Evolutionary conservation across 2,113 vertebrate genomes (phyloP), one percentile per base, ranked within the genome.

Genomic region (Neotoma lepida): DNA sequence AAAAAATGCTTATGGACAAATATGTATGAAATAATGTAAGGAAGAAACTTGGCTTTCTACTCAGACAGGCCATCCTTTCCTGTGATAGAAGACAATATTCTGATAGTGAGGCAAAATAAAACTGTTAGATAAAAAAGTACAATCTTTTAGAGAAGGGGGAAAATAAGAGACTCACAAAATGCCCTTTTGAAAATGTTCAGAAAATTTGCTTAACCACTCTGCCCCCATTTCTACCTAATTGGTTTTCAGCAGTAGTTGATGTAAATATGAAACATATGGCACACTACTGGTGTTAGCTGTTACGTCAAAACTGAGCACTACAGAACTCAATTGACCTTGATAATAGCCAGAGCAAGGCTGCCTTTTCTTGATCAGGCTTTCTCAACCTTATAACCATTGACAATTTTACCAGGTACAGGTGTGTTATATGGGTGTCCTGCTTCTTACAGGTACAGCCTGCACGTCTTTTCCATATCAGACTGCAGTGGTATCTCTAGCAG

Each of bases 131-230:
- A 44, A 74, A 9, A 12, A 86, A 20, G 18, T 14, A 58, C 18
- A 54, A 6, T 91, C 39, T 61, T 4, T 68, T 85, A 7, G 8
- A 24, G 3, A n/a, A 56, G 33, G 30, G 33, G 33, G 35, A 54
- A 54, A 22, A 80, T 80, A 77, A 77, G 17, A 89, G 56, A 81
- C 80, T 41, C n/a, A 64, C 24, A 86, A 84, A 87, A 95, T 18
- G 9, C 0, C 17, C 28, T 68, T 58, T 64, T 41, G 26, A 91
- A 61, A 73, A 66, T 89, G 26, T 61, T 66, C 6, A 39, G 61
- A 89, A 70, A 80, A 1, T 18, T 15, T 58, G 61, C 28, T 54
- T 85, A 80, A 71, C 77, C n/a, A 28, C 3, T 51, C 1, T 74
- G 8, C 17, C 68, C 74, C 92, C 68, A 26, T 88, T 85, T 84